Conservation (phyloP, 2,888 invertebrate genomes). For the Agriopis marginaria region DNA sequence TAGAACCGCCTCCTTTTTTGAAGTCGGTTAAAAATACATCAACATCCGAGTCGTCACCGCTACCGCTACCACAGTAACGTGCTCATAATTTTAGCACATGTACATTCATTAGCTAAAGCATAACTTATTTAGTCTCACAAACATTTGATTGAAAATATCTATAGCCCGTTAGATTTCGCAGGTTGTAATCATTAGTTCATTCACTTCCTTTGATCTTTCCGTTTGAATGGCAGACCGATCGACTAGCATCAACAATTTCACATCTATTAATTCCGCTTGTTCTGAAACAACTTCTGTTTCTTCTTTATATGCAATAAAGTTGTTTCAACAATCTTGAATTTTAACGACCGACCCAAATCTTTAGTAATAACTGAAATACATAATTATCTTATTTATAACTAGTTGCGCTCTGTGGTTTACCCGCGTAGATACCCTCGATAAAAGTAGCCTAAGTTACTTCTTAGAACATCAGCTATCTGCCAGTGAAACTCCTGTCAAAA, state of each 20-base stretch:
- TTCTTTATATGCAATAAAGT: background rate
- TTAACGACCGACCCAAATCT: background rate
- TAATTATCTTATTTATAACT: too few species aligned
- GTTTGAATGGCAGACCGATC: slow-evolving; percentile 40
- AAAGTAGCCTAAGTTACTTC: too few species aligned
- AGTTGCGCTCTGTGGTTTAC: too few species aligned
- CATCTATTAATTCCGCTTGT: slow-evolving; percentile 1
- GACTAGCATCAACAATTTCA: slow-evolving; percentile 8
- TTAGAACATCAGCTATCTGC: too few species aligned
- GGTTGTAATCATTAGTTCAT: slow-evolving; percentile 9
- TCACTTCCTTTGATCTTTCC: slow-evolving; percentile 30
- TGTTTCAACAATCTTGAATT: background rate
- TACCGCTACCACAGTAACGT: background rate
- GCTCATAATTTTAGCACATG: background rate
- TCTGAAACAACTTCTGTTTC: background rate
- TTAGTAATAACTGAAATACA: background rate
- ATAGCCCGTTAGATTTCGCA: slow-evolving; percentile 6
- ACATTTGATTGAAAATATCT: slow-evolving; percentile 14
- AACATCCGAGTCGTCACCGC: background rate
- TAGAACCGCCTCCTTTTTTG: too few species aligned
- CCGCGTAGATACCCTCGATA: too few species aligned
- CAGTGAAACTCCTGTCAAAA: too few species aligned
- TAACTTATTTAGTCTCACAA: background rate
- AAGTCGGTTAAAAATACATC: background rate
- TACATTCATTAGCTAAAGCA: background rate